Percentiles rank a stretch among this genome's conserved stretches.
Evolutionary conservation across 2,888 invertebrate species (phyloP).

Genomic region (Ceratothoa steindachneri): DNA sequence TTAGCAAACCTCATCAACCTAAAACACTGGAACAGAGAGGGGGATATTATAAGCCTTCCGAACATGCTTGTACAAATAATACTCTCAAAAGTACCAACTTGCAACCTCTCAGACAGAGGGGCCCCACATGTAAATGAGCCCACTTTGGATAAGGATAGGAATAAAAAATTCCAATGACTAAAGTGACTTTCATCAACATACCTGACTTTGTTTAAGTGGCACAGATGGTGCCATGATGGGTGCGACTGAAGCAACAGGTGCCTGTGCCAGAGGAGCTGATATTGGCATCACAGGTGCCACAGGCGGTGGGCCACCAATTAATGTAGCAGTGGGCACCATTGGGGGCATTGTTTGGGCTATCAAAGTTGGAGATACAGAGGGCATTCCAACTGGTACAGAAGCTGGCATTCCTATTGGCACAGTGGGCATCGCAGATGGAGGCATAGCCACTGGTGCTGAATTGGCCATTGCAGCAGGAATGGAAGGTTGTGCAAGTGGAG

Average conservation of each 20-base stretch:
- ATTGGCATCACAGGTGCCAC: conserved; percentile 1
- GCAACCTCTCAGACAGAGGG: too few relatives aligned
- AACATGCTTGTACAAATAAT: too few relatives aligned
- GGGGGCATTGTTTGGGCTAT: neutral
- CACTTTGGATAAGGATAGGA: too few relatives aligned
- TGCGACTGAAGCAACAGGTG: neutral
- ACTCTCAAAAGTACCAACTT: too few relatives aligned
- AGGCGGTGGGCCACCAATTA: neutral
- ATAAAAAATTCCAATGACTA: too few relatives aligned
- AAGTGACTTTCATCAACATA: too few relatives aligned
- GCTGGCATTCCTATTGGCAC: neutral
- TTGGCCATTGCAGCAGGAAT: neutral
- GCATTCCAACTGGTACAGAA: neutral
- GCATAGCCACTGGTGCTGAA: neutral
- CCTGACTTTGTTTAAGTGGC: neutral
- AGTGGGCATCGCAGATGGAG: neutral
- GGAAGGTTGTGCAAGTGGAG: neutral
- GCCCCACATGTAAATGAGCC: too few relatives aligned
- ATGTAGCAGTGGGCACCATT: neutral
- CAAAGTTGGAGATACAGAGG: neutral
- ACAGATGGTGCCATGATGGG: conserved; percentile 7
- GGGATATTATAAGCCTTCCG: too few relatives aligned
- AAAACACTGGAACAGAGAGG: too few relatives aligned
- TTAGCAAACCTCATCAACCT: too few relatives aligned
- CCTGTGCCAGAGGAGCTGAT: neutral